phyloP scores from a whole-genome alignment of 2,113 vertebrate genomes.

The Corvus hawaiiensis region DNA sequence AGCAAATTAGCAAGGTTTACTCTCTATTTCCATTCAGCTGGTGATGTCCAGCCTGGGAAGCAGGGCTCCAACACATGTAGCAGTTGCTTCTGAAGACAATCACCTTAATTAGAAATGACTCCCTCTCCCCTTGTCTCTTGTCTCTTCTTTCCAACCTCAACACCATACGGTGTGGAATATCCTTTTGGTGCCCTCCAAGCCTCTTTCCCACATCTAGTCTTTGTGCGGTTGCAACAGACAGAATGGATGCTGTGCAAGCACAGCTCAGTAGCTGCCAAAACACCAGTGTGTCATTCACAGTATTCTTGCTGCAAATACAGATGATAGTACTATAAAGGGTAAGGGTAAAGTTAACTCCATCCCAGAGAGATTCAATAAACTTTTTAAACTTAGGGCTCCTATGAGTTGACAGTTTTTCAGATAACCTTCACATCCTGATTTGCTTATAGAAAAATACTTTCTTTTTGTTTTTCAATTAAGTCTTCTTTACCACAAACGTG shows the following conservation, averaged over 20 bases:
- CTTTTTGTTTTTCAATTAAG: neutral
- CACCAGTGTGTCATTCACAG: too few relatives aligned
- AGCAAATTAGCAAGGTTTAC: neutral
- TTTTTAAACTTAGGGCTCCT: neutral
- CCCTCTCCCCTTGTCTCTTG: neutral
- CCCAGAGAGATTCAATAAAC: neutral
- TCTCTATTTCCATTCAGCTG: neutral
- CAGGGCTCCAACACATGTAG: too few relatives aligned
- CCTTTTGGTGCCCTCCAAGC: neutral
- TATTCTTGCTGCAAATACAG: neutral
- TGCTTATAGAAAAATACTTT: neutral
- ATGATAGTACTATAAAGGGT: neutral
- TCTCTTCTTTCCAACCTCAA: neutral
- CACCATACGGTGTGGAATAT: accelerated
- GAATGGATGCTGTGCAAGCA: too few relatives aligned
- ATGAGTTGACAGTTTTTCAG: neutral
- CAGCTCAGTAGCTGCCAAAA: neutral
- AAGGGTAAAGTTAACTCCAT: neutral
- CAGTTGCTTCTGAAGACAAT: neutral
- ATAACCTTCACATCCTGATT: neutral
- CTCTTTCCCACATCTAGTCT: neutral
- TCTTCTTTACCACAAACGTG: neutral
- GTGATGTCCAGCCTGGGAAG: neutral
- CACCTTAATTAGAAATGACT: neutral
- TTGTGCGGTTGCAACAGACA: neutral